phyloP scores from a whole-genome alignment of 2,113 vertebrate species.

The Ctenodactylus gundi region DNA sequence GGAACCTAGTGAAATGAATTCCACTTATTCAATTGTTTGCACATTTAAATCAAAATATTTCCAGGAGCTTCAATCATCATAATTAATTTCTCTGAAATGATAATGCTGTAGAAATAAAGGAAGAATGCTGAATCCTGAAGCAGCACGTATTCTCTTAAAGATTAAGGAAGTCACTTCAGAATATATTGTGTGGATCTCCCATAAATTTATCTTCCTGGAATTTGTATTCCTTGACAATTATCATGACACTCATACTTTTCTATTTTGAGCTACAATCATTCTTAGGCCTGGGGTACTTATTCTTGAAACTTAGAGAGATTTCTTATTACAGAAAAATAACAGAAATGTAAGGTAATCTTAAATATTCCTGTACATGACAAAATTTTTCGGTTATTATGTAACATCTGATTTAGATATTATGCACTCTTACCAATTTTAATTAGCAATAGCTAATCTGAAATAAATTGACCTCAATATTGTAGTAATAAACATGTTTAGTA shows the following conservation, averaged over 20 bases:
- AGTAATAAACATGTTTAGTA: neutral
- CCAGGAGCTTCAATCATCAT: neutral
- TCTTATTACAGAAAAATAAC: neutral
- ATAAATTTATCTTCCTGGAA: no score
- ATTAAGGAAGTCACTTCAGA: neutral
- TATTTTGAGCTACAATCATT: neutral
- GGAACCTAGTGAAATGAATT: neutral
- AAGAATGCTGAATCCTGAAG: neutral
- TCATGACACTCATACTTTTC: neutral
- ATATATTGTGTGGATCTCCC: neutral
- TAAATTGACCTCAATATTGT: neutral
- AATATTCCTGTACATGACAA: neutral
- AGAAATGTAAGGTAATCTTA: neutral
- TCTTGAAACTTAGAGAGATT: neutral
- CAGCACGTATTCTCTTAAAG: neutral
- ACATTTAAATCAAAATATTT: neutral
- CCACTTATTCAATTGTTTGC: neutral
- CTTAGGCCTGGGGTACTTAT: neutral
- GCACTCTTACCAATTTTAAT: neutral
- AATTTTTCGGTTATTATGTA: neutral
- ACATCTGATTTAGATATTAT: neutral
- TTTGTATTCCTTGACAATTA: neutral
- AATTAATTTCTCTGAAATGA: neutral
- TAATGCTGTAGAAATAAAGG: neutral
- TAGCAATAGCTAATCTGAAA: neutral